phyloP scores from a whole-genome alignment of 1,140 invertebrate species.

The Temnothorax longispinosus region DNA sequence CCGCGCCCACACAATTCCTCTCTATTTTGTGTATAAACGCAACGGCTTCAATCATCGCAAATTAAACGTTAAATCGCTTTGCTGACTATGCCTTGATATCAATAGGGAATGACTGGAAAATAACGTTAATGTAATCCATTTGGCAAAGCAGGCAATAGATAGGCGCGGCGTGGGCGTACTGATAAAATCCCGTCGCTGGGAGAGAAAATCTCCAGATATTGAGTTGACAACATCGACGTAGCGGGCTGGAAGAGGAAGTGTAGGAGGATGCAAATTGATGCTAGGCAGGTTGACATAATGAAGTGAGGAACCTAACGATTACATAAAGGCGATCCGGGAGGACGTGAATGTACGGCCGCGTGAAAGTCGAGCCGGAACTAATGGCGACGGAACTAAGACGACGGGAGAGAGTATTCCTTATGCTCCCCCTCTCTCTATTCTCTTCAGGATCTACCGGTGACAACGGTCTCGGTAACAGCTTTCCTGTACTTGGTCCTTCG shows the following conservation, averaged over 20 bases:
- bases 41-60: neutral
- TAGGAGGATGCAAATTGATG: conserved; percentile 17
- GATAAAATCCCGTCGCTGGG: too few relatives aligned
- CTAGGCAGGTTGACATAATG: conserved; percentile 48
- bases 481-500: conserved; percentile 67
- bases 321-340: conserved; percentile 58
- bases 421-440: conserved; percentile 22
- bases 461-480: conserved; percentile 72
- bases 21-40: neutral
- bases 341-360: conserved; percentile 37
- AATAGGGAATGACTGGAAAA: neutral
- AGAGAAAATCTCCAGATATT: neutral
- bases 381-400: conserved; percentile 61
- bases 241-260: neutral
- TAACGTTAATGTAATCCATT: neutral
- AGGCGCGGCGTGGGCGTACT: neutral
- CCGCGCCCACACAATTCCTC: neutral
- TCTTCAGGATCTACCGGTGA: conserved; percentile 57
- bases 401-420: conserved; percentile 66
- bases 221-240: neutral
- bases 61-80: neutral
- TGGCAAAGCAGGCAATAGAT: neutral
- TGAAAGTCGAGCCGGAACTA: conserved; percentile 71
- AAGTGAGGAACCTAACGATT: conserved; percentile 71
- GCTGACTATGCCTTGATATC: too few relatives aligned